Conservation (phyloP, 2,888 invertebrate species). For the Parnassius glacialis region DNA sequence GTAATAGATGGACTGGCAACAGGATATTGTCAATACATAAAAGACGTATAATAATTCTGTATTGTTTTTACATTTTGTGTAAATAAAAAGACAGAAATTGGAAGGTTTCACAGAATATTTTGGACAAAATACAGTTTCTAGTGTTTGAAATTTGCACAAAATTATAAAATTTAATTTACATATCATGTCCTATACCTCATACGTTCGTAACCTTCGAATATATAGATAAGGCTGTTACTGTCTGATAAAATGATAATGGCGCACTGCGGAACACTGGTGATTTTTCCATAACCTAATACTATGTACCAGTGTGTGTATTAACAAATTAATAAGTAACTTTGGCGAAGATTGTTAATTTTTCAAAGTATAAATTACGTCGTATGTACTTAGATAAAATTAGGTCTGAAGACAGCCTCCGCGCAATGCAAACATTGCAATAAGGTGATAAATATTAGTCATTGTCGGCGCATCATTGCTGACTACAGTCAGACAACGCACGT, state of each 20-base stretch:
- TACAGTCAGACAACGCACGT: neutral
- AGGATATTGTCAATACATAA: conserved; percentile 15
- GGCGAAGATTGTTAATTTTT: neutral
- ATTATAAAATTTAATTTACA: conserved; percentile 34
- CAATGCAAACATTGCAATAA: conserved; percentile 8
- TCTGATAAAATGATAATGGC: conserved; percentile 59
- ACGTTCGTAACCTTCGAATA: conserved; percentile 51
- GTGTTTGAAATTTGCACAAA: conserved; percentile 30
- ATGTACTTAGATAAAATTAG: conserved; percentile 1
- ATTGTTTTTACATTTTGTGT: no score
- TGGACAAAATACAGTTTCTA: no score
- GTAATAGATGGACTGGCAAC: neutral
- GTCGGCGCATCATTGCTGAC: conserved; percentile 10
- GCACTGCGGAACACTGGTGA: conserved; percentile 43
- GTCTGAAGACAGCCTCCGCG: conserved; percentile 3
- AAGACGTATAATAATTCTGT: neutral
- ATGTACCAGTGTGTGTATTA: neutral
- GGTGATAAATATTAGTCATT: conserved; percentile 14
- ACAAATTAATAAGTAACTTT: no score
- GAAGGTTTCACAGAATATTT: neutral
- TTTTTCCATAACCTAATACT: conserved; percentile 30
- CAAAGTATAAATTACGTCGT: conserved; percentile 1
- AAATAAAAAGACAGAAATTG: no score
- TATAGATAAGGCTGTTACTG: conserved; percentile 49
- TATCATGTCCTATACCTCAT: conserved; percentile 36